Evolutionary conservation across 1,140 invertebrate species (phyloP).

Genomic region (Polypedilum vanderplanki): DNA sequence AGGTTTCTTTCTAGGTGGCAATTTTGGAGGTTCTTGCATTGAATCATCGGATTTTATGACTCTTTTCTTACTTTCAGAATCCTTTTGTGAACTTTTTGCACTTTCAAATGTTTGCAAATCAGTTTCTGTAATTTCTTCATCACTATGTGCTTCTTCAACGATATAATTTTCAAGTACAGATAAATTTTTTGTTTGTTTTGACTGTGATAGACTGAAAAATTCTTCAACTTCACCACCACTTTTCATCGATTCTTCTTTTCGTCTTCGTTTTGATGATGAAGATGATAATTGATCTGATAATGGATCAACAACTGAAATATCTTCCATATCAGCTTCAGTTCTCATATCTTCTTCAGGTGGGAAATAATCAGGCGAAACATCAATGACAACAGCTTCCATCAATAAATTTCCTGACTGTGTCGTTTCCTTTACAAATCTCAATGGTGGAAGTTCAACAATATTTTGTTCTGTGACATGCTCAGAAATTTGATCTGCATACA

Average conservation of each 20-base stretch:
- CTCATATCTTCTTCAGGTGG: slow-evolving; percentile 67
- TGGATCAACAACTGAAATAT: slow-evolving; percentile 60
- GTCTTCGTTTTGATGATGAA: slow-evolving; percentile 37
- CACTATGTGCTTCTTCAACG: slow-evolving; percentile 33
- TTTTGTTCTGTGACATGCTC: slow-evolving; percentile 84
- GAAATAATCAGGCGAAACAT: slow-evolving; percentile 80
- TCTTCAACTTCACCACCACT: slow-evolving; percentile 46
- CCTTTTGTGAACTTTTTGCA: slow-evolving; percentile 49
- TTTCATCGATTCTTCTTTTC: slow-evolving; percentile 38
- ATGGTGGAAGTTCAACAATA: slow-evolving; percentile 77
- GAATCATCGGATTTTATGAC: slow-evolving; percentile 20
- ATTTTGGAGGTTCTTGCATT: slow-evolving; percentile 37
- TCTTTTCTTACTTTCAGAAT: slow-evolving; percentile 14
- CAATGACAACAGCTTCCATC: slow-evolving; percentile 86
- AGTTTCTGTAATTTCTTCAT: slow-evolving; percentile 49
- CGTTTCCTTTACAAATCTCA: slow-evolving; percentile 81
- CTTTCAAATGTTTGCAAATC: slow-evolving; percentile 55
- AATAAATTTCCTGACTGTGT: slow-evolving; percentile 76
- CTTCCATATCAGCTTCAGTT: slow-evolving; percentile 78
- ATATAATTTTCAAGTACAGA: slow-evolving; percentile 21
- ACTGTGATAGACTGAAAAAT: slow-evolving; percentile 49
- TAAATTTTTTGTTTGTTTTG: slow-evolving; percentile 36
- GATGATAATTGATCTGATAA: slow-evolving; percentile 42
- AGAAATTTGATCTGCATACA: slow-evolving; percentile 86
- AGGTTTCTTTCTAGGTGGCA: slow-evolving; percentile 41